phyloP scores from a whole-genome alignment of 2,113 vertebrate species.

The Pristiophorus japonicus region DNA sequence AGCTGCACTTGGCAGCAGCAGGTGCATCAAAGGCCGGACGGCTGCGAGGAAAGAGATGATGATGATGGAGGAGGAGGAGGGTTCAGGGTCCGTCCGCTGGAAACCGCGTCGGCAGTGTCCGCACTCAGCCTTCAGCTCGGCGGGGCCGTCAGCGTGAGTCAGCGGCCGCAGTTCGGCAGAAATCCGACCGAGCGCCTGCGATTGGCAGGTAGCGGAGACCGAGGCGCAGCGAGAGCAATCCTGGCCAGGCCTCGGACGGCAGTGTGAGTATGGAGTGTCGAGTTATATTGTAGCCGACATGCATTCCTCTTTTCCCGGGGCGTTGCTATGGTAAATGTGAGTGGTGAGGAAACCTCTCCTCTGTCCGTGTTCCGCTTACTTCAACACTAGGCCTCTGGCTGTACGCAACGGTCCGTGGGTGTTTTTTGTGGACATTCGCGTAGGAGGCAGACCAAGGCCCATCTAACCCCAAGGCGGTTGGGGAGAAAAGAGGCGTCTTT shows the following conservation, averaged over 20 bases:
- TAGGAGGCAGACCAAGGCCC: neutral
- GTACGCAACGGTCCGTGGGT: neutral
- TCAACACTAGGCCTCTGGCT: neutral
- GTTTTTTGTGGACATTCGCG: neutral
- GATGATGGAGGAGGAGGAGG: constrained; percentile 26
- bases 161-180: neutral
- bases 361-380: neutral
- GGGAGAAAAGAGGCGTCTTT: neutral
- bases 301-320: neutral
- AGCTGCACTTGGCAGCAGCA: neutral
- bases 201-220: neutral
- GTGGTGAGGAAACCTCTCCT: neutral
- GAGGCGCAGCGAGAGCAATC: too few species aligned
- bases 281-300: neutral
- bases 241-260: too few species aligned
- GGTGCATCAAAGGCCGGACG: neutral
- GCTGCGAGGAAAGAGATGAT: neutral
- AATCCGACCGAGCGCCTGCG: neutral
- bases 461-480: too few species aligned
- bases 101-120: neutral
- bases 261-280: neutral
- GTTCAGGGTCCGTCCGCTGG: neutral
- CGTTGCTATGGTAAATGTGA: neutral
- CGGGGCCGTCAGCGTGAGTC: neutral
- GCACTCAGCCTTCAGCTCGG: neutral